A percentile compares a stretch with the other conserved stretches of the same genome.
Conservation (phyloP, 2,888 invertebrate species). For the Xylocampa areola region DNA sequence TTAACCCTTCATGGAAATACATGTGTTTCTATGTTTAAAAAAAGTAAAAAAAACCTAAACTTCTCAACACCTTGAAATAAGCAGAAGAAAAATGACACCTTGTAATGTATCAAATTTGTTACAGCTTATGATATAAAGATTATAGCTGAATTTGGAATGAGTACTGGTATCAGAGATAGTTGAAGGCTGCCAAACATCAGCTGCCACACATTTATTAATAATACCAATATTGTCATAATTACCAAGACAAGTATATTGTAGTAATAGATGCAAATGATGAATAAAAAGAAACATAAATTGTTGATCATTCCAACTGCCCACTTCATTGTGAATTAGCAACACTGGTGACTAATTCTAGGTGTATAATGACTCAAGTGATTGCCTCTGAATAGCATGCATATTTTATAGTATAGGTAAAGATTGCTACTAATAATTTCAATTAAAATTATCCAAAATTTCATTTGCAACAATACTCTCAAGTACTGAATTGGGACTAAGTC, state of each 20-base stretch:
- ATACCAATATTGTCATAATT: no score
- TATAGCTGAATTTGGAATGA: no score
- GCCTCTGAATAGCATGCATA: constrained; percentile 27
- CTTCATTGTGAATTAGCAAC: constrained; percentile 40
- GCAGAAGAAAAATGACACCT: no score
- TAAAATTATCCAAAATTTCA: constrained; percentile 13
- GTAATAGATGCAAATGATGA: constrained; percentile 10
- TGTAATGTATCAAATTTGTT: no score
- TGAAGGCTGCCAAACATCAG: no score
- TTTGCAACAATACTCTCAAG: background rate
- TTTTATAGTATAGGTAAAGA: constrained; percentile 19
- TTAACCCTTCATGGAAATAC: no score
- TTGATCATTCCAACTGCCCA: constrained; percentile 21
- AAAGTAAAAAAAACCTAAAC: no score
- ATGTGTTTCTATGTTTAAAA: no score
- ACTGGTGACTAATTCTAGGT: constrained; percentile 49
- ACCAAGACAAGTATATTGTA: constrained; percentile 1
- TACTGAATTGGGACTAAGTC: background rate
- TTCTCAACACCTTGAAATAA: no score
- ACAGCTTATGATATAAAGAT: no score
- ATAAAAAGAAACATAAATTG: constrained; percentile 23
- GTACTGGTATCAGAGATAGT: no score
- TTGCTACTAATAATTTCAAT: constrained; percentile 20
- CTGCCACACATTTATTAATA: no score
- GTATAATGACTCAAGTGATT: constrained; percentile 53